Conservation (phyloP, 2,797 vertebrate genomes). For the Cyclura pinguis region DNA sequence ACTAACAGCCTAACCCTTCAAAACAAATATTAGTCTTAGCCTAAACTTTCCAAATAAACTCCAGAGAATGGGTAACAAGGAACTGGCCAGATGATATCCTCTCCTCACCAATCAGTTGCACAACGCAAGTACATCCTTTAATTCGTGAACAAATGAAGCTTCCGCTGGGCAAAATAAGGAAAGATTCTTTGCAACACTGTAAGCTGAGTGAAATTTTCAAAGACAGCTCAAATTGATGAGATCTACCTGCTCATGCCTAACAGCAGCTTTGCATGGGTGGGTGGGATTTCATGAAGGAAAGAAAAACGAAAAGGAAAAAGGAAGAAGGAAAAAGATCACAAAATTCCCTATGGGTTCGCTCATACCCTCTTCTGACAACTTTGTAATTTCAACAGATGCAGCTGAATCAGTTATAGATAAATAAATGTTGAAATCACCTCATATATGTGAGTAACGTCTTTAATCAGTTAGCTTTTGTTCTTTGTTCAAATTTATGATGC, state of each 20-base stretch:
- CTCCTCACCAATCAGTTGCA: not conserved
- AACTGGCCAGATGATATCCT: not conserved
- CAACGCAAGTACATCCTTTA: not conserved
- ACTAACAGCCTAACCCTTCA: conserved; percentile 27
- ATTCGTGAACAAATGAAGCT: not conserved
- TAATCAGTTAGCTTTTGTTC: no score
- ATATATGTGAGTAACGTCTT: no score
- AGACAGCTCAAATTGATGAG: not conserved
- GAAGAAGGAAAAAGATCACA: not conserved
- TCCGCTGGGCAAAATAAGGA: not conserved
- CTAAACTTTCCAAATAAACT: conserved; percentile 22
- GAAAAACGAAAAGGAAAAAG: no score
- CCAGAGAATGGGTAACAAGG: not conserved
- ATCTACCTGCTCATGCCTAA: not conserved
- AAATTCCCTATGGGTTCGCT: not conserved
- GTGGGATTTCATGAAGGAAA: not conserved
- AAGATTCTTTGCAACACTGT: not conserved
- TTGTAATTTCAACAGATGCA: not conserved
- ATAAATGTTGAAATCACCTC: no score
- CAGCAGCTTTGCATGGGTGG: not conserved
- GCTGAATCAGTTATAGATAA: no score
- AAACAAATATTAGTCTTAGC: not conserved
- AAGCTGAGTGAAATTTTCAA: no score
- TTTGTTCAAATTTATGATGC: no score
- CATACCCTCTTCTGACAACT: not conserved